A percentile compares a stretch with the other conserved stretches of the same genome.
Conservation (phyloP, 2,888 invertebrate species). For the Octonoba sinensis region DNA sequence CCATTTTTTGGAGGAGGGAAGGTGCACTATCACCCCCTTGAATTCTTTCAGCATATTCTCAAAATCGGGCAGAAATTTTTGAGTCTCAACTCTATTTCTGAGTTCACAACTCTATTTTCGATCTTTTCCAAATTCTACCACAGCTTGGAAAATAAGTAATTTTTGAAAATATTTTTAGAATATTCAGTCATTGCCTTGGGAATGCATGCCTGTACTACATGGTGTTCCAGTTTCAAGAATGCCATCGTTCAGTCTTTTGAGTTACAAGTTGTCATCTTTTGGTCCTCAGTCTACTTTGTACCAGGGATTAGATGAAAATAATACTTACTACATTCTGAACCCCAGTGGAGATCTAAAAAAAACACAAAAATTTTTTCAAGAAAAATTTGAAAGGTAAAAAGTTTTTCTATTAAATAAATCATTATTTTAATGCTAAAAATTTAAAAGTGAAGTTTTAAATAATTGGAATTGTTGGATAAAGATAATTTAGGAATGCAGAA, state of each 20-base stretch:
- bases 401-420: neutral
- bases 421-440: too few relatives aligned
- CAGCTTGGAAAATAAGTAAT: too few relatives aligned
- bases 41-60: too few relatives aligned
- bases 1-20: too few relatives aligned
- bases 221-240: constrained; percentile 81
- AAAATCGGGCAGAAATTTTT: too few relatives aligned
- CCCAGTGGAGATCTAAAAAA: constrained; percentile 79
- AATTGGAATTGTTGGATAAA: too few relatives aligned
- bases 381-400: constrained; percentile 51
- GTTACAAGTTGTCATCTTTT: constrained; percentile 30
- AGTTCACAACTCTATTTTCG: too few relatives aligned
- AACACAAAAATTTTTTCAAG: constrained; percentile 77
- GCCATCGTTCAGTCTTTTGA: constrained; percentile 76
- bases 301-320: constrained; percentile 75
- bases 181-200: constrained; percentile 85
- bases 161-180: constrained; percentile 73
- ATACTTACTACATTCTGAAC: constrained; percentile 78
- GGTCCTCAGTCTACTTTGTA: constrained; percentile 24
- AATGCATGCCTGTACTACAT: constrained; percentile 78
- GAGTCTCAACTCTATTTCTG: too few relatives aligned
- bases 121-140: too few relatives aligned
- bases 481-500: too few relatives aligned
- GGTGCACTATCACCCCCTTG: too few relatives aligned
- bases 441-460: too few relatives aligned